phyloP scores from a whole-genome alignment of 2,888 invertebrate species.

The Scelioninae gen. 1 region DNA sequence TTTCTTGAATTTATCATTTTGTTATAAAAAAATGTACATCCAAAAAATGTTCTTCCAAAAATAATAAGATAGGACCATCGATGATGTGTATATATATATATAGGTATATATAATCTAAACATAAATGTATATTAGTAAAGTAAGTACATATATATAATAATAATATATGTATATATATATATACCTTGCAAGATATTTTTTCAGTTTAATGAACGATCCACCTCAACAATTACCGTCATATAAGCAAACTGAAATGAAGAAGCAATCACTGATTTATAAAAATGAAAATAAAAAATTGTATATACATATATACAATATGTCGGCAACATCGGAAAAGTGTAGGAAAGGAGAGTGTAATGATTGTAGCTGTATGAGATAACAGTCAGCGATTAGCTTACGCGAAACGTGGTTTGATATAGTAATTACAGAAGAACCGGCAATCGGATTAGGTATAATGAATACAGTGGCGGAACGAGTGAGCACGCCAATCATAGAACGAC shows the following conservation, averaged over 20 bases:
- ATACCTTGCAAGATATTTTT: too few species aligned
- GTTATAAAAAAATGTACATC: too few species aligned
- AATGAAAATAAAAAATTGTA: neutral
- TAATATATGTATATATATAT: too few species aligned
- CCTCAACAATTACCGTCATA: constrained; percentile 10
- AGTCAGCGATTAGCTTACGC: constrained; percentile 58
- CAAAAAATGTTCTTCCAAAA: too few species aligned
- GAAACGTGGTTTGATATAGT: constrained; percentile 65
- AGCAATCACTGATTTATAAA: constrained; percentile 6
- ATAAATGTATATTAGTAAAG: too few species aligned
- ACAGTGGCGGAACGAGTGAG: constrained; percentile 62
- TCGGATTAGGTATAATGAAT: constrained; percentile 69
- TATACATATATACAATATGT: neutral
- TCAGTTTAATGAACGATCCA: too few species aligned
- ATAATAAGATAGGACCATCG: too few species aligned
- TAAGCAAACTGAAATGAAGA: constrained; percentile 1
- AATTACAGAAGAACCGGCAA: constrained; percentile 66
- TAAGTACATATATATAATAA: too few species aligned
- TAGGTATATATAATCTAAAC: too few species aligned
- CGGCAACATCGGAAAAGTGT: constrained; percentile 22
- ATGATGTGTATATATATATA: too few species aligned
- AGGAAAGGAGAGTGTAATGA: constrained; percentile 27
- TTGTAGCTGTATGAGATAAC: constrained; percentile 44
- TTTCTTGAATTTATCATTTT: too few species aligned
- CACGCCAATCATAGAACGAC: constrained; percentile 67